Evolutionary conservation across 2,113 vertebrate species (phyloP), one percentile per base, ranked within the genome.

Genomic region (Gymnogyps californianus): DNA sequence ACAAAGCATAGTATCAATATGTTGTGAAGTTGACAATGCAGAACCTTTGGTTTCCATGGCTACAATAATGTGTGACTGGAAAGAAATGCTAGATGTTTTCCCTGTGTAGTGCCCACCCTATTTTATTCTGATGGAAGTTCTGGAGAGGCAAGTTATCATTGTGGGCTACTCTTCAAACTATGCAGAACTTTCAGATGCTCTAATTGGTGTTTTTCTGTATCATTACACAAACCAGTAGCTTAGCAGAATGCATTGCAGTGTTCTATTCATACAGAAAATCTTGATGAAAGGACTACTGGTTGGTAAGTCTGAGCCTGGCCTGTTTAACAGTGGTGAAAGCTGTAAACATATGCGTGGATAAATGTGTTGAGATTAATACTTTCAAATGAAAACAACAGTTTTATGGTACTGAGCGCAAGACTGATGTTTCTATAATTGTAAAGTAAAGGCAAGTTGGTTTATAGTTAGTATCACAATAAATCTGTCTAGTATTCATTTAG

Each of bases 51-150:
- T 54, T 93, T 91, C 64, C 15, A 42, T 88, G 29, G 32, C 66
- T 86, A 25, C 64, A 92, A 2, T 52, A 51, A 65, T 40, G 32
- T 70, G 20, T 61, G 70, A 77, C 32, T 83, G 13, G 29, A 62
- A 96, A 62, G 64, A 83, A 83, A 52, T 51, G 8, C 22, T 92
- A 12, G 11, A 49, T 78, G 10, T 36, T 88, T 89, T 75, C 26
- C 31, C 12, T 67, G 17, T 0, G 0, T 82, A 61, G 8, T 85
- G 24, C 19, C 34, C 21, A 51, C 44, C 16, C 16, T 71, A 0
- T 87, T 95, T 83, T 86, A 36, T 54, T 72, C 13, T 88, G 57
- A 20, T 34, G 34, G 20, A 80, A 22, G 25, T 49, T 81, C 25
- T 86, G 64, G 21, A 61, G 49, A 79, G n/a, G 16, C 49, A 70